Percentiles rank a stretch among this genome's conserved stretches.
Evolutionary conservation across 2,797 vertebrate genomes (phyloP).

Genomic region (Chelonia mydas): DNA sequence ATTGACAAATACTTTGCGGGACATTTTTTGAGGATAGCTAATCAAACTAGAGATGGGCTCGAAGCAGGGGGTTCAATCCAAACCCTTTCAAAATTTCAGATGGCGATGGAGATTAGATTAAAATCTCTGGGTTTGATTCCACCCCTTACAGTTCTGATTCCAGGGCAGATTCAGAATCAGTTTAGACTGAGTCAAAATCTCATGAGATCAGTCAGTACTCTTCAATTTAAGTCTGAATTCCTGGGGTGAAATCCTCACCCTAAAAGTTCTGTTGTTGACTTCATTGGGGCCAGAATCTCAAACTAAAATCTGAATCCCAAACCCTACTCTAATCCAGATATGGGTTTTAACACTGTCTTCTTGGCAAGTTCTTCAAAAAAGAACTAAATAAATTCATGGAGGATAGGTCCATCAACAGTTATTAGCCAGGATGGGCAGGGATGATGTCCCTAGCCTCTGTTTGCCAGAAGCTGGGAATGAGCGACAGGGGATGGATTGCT

Average conservation of each 20-base stretch:
- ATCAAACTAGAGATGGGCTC: not conserved
- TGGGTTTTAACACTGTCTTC: not conserved
- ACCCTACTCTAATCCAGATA: not conserved
- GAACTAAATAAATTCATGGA: too few relatives aligned
- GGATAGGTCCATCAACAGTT: too few relatives aligned
- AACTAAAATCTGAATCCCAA: not conserved
- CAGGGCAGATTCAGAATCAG: not conserved
- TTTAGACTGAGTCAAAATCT: not conserved
- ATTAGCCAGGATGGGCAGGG: too few relatives aligned
- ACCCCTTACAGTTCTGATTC: not conserved
- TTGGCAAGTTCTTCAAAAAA: not conserved
- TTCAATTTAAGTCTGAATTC: not conserved
- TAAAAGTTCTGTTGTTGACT: not conserved
- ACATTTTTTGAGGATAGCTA: not conserved
- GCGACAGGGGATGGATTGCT: too few relatives aligned
- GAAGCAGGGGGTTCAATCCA: not conserved
- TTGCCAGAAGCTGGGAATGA: too few relatives aligned
- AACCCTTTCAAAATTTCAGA: not conserved
- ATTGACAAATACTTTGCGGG: not conserved
- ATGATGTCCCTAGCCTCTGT: too few relatives aligned
- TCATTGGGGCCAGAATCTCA: not conserved
- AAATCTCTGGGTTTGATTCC: not conserved
- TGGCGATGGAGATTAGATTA: not conserved
- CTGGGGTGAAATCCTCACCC: not conserved
- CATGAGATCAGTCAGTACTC: not conserved